Evolutionary conservation across 1,140 invertebrate genomes (phyloP), one percentile per base, ranked within the genome.

Genomic region (Orchestia grillus): DNA sequence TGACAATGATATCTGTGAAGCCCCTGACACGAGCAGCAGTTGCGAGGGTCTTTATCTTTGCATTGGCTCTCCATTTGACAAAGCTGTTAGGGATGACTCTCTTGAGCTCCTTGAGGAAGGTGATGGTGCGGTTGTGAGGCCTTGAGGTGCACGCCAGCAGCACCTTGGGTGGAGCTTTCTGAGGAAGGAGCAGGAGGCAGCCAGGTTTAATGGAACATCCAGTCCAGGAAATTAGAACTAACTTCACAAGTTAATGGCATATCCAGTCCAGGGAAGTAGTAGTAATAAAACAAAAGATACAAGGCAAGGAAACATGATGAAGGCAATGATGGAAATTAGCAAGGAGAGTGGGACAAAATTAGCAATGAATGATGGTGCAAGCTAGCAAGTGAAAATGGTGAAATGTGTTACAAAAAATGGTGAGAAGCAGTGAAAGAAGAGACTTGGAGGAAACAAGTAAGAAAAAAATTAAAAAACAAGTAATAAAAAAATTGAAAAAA

Each of bases 1-100:
- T 97, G 90, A 99, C 98, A 96, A 99, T 98, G 43, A 99, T 98
- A 97, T 99, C 99, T 19, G 99, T 99, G 96, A 98, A 99, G 88
- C 98, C 98, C 97, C 92, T 42, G 44, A 94, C 41, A 16, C n/a
- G 92, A 45, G 92, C 92, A 94, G 92, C 92, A 45, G 36, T 47
- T 3, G 43, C 92, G 40, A 94, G 92, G 19, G 45, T 44, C 92
- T 47, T 94, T 15, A 94, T 94, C 40, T 94, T 94, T 6, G 92
- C 92, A 47, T 94, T 94, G 40, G 92, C 92, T 47, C n/a, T 94
- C 92, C 92, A 94, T 94, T 94, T 94, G 44, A 94, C 40, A 40
- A 44, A 94, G 44, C 92, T 94, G 92, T 94, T 94, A 11, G 92
- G 92, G 40, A 94, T 94, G 92, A 94, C 92, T 94, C 92, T 42